Evolutionary conservation across 2,797 vertebrate species (phyloP), one percentile per base, ranked within the genome.

Genomic region (Botia almorhae): DNA sequence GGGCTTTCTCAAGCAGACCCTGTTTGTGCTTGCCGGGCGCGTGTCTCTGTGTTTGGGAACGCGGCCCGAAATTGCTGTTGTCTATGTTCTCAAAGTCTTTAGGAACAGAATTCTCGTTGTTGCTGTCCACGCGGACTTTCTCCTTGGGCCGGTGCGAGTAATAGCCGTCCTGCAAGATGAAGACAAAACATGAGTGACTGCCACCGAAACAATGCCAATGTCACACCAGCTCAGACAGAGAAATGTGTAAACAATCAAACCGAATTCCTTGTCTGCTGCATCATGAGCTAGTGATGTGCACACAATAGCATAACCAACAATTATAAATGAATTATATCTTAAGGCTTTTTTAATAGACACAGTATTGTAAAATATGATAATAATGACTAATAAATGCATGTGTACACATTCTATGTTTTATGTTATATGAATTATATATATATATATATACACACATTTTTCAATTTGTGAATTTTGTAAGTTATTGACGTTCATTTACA

Each of bases 11-110:
- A 84, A 93, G 94, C 80, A 95, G 87, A 33, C 91, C 91, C 77
- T 96, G 95, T 85, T 94, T 96, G 88, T 94, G 94, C 84, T 94
- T 95, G 19, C 92, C 86, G 78, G 88, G 78, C 12, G 86, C 78
- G 64, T 88, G 89, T 4, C 91, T 96, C 87, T 96, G 96, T 21
- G 95, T 94, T 85, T 97, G 97, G 4, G 95, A 94, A 81, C 97
- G 95, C 0, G 96, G 95, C 14, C 93, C 96, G 61, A 98, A 98
- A 93, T 99, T 99, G 89, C 98, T 99, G 85, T 98, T 99, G 93
- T 99, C 98, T 74, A 98, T 93, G 56, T 95, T 98, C 89, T 99
- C 97, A 87, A 99, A 99, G 89, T 99, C 98, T 91, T 97, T 99
- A 74, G 97, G 98, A 65, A 99, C 98, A 0, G 98, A 99, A 87